A percentile compares a stretch with the other conserved stretches of the same genome.
Evolutionary conservation across 2,797 vertebrate species (phyloP).

Genomic region (Macrochelys suwanniensis): DNA sequence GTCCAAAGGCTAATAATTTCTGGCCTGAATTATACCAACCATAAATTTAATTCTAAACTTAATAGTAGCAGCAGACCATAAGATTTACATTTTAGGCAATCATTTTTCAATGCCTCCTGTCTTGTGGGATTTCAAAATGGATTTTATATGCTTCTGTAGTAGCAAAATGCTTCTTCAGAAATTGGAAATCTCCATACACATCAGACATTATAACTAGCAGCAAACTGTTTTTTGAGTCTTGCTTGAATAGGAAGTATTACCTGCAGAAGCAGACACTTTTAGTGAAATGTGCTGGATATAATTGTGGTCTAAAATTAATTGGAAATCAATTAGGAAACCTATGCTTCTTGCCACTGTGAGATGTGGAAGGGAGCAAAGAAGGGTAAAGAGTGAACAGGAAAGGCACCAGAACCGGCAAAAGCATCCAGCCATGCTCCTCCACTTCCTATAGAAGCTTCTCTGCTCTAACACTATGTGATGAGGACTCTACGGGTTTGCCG

Average conservation of each 20-base stretch:
- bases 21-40: neutral
- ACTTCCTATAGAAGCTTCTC: neutral
- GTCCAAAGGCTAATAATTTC: neutral
- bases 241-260: rapidly evolving
- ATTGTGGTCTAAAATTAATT: neutral
- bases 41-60: neutral
- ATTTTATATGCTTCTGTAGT: neutral
- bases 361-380: neutral
- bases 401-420: neutral
- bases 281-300: neutral
- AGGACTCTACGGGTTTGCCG: neutral
- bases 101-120: neutral
- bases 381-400: rapidly evolving
- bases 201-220: neutral
- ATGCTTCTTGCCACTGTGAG: rapidly evolving
- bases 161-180: neutral
- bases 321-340: neutral
- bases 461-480: rapidly evolving
- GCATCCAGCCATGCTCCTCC: neutral
- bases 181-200: neutral
- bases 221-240: neutral
- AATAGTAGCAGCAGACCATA: neutral
- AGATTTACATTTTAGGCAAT: neutral
- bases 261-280: neutral
- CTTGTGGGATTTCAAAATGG: neutral